Base-by-base conservation (phyloP, 2,888 invertebrate genomes). In the Ennomos quercinarius region DNA sequence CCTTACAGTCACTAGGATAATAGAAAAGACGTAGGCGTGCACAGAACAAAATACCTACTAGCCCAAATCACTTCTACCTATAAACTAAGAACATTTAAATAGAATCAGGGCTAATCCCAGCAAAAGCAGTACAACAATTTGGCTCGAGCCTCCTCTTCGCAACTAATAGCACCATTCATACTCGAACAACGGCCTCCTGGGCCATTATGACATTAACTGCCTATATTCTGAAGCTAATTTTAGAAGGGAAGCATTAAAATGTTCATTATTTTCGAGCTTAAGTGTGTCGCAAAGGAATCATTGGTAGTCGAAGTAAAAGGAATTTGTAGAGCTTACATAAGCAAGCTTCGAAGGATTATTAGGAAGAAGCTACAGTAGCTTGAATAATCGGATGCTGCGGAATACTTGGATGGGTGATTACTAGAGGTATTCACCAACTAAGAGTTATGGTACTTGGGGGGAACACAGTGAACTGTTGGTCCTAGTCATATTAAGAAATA, bases 111-210 rank as follows among this genome's bases (percentile, higher is more conserved):
- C 47, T 55, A 48, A 61, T 61, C 60, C 47, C 44, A 36, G 48
- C 50, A 35, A 52, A 62, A 57, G 51, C 62, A 47, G 53, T 58
- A 61, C 57, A 58, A 58, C 67, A 61, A 72, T 77, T 72, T 70
- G 70, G 70, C 71, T 69, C 53, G 46, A 70, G 57, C 64, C 65
- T 72, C 68, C 71, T 71, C 68, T 56, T 49, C 34, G 49, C 66
- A 80, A 82, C 67, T 83, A 83, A 84, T 81, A 81, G 75, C 74
- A 65, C 59, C 68, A 80, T 78, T 83, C 71, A 74, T 61, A 63
- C 66, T 64, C 66, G 63, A 71, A 78, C 75, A 77, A 76, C 76
- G 67, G 66, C 57, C 67, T 71, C 68, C 35, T 68, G 55, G 52
- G 54, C 70, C 66, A 73, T 73, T 75, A 69, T 72, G 63, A 68